phyloP scores from a whole-genome alignment of 2,113 vertebrate species.

The Sphyrna mokarran region DNA sequence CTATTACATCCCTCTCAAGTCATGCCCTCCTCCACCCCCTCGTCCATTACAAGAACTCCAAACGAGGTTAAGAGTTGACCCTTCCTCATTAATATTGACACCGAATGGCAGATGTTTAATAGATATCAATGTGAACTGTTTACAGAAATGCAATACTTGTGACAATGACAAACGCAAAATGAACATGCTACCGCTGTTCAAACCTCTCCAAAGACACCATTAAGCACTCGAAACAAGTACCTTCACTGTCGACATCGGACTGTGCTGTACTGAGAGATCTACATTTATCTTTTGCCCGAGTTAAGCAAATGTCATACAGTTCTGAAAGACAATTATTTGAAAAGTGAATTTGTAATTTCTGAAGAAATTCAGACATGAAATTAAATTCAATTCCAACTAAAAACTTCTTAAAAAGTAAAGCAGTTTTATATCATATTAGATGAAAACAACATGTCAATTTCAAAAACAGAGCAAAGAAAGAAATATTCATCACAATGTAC shows the following conservation, averaged over 20 bases:
- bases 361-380: neutral
- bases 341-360: neutral
- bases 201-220: neutral
- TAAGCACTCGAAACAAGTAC: constrained; percentile 49
- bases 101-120: neutral
- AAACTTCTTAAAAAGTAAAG: neutral
- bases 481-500: neutral
- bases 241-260: constrained; percentile 65
- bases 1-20: neutral
- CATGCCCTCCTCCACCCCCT: neutral
- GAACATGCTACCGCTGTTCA: neutral
- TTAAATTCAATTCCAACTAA: neutral
- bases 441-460: neutral
- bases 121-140: too few relatives aligned
- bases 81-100: neutral
- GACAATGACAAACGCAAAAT: neutral
- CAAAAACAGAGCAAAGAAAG: neutral
- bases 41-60: neutral
- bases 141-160: neutral
- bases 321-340: constrained; percentile 54
- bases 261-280: constrained; percentile 58
- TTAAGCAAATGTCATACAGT: constrained; percentile 81
- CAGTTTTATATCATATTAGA: neutral
- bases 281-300: constrained; percentile 86
- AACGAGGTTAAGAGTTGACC: neutral